phyloP scores from a whole-genome alignment of 2,888 invertebrate genomes.

The Lasioglossum villosulum region DNA sequence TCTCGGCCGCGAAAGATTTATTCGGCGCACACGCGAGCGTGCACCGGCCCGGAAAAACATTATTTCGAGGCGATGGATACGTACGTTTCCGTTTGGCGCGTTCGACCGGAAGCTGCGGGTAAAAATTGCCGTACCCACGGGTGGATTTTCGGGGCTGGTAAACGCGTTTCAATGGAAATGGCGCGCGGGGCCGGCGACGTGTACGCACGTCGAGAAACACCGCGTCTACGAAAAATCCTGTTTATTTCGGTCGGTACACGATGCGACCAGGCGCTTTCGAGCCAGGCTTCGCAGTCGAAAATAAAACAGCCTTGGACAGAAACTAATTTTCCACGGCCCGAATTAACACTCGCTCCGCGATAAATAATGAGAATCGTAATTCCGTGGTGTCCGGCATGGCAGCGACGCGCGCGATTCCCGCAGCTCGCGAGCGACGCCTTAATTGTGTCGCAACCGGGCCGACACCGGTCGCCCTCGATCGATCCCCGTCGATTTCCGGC shows the following conservation, averaged over 20 bases:
- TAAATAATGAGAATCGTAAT: conserved; percentile 31
- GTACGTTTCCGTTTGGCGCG: not conserved
- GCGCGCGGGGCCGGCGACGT: not conserved
- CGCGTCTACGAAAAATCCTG: conserved; percentile 22
- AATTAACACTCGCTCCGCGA: conserved; percentile 36
- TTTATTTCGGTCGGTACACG: conserved; percentile 14
- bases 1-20: not conserved
- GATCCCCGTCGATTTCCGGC: conserved; percentile 13
- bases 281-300: conserved; percentile 34
- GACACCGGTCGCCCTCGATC: conserved; percentile 1
- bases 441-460: conserved; percentile 4
- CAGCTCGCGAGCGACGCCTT: conserved; percentile 11
- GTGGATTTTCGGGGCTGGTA: not conserved
- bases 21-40: conserved; percentile 11
- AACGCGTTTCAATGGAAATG: conserved; percentile 4
- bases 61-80: conserved; percentile 14
- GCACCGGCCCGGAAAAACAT: conserved; percentile 10
- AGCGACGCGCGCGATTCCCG: not conserved
- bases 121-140: not conserved
- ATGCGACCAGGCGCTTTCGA: conserved; percentile 13
- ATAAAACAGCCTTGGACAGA: conserved; percentile 50
- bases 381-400: not conserved
- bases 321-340: conserved; percentile 38
- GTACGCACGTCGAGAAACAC: not conserved
- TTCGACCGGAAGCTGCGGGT: not conserved